Conservation (phyloP, 2,797 vertebrate genomes). For the Borostomias antarcticus region DNA sequence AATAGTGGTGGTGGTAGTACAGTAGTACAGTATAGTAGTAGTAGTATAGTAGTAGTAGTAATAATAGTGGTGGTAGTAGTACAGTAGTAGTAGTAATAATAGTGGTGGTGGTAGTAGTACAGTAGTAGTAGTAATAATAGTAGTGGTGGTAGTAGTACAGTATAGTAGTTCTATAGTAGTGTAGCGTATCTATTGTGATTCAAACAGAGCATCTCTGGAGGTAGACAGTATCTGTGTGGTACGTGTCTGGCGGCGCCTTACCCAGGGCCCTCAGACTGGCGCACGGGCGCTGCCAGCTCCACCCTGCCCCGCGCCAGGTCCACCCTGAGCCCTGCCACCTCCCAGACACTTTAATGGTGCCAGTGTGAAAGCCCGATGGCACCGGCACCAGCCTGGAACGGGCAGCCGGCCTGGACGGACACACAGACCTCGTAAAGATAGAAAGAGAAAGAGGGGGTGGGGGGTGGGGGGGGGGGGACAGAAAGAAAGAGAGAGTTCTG, state of each 20-base stretch:
- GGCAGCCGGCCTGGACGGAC: slow-evolving; percentile 60
- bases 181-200: too few species aligned
- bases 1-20: too few species aligned
- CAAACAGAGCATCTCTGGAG: background rate
- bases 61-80: too few species aligned
- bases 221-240: background rate
- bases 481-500: slow-evolving; percentile 12
- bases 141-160: too few species aligned
- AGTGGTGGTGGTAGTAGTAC: too few species aligned
- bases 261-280: background rate
- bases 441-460: slow-evolving; percentile 53
- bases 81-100: too few species aligned
- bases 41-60: too few species aligned
- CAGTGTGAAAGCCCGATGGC: slow-evolving; percentile 57
- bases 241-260: background rate
- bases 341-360: slow-evolving; percentile 62
- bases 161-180: too few species aligned
- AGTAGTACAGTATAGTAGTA: too few species aligned
- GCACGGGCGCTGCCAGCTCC: slow-evolving; percentile 46
- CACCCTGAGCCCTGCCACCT: slow-evolving; percentile 56
- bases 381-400: slow-evolving; percentile 51
- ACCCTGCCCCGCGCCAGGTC: slow-evolving; percentile 55
- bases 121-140: too few species aligned
- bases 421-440: slow-evolving; percentile 49
- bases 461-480: slow-evolving; percentile 62